Percentiles rank a stretch among this genome's conserved stretches.
Conservation (phyloP, 1,140 invertebrate genomes). For the Bombus breviceps region DNA sequence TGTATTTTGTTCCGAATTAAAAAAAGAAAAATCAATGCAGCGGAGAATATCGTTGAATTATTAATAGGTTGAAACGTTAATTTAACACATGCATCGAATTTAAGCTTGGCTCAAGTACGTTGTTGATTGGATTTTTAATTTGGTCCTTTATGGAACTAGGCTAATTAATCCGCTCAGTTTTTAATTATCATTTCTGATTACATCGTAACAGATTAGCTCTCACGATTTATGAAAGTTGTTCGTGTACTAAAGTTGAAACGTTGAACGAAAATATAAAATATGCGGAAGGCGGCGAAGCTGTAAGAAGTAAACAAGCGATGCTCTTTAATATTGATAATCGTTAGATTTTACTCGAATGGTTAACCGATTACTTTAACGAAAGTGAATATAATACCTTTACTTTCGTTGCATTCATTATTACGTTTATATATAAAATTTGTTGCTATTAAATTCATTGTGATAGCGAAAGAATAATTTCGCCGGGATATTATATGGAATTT, state of each 20-base stretch:
- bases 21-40: background rate
- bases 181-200: background rate
- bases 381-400: background rate
- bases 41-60: background rate
- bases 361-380: background rate
- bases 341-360: background rate
- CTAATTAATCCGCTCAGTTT: background rate
- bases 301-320: slow-evolving; percentile 18
- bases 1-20: too few relatives aligned
- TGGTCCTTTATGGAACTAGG: too few relatives aligned
- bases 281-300: too few relatives aligned
- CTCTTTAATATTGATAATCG: slow-evolving; percentile 39
- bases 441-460: background rate
- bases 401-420: background rate
- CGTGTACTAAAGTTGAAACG: background rate
- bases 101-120: background rate
- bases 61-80: background rate
- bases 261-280: background rate
- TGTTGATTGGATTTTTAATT: background rate
- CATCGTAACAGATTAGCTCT: background rate
- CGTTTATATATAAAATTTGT: too few relatives aligned
- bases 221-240: background rate
- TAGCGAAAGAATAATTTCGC: too few relatives aligned
- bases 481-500: background rate
- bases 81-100: background rate